Evolutionary conservation across 2,888 invertebrate genomes (phyloP).

Genomic region (Hemicrepidius hirtus): DNA sequence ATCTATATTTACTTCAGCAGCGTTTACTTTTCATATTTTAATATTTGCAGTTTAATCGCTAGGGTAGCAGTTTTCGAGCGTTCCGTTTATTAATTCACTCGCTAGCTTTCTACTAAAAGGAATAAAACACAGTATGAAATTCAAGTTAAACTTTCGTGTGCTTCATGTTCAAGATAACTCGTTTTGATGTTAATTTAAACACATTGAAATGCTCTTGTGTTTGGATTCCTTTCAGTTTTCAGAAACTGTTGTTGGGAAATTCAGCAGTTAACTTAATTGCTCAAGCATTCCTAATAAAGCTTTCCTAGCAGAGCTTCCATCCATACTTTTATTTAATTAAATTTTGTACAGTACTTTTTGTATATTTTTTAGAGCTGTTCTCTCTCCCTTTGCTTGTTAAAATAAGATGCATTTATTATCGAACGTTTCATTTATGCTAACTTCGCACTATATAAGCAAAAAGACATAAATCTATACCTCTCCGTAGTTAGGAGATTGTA

Average conservation of each 20-base stretch:
- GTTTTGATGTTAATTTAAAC: slow-evolving; percentile 37
- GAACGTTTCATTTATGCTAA: slow-evolving; percentile 44
- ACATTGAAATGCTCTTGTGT: slow-evolving; percentile 31
- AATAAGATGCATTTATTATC: slow-evolving; percentile 31
- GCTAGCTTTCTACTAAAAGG: slow-evolving; percentile 21
- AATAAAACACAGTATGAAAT: slow-evolving; percentile 29
- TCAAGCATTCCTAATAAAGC: slow-evolving; percentile 18
- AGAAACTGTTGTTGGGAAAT: slow-evolving; percentile 29
- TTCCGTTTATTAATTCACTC: slow-evolving; percentile 18
- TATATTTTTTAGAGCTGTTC: not conserved
- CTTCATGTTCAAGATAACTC: slow-evolving; percentile 34
- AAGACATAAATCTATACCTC: slow-evolving; percentile 53
- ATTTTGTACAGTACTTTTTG: not conserved
- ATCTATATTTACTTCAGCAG: slow-evolving; percentile 5
- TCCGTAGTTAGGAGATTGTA: slow-evolving; percentile 51
- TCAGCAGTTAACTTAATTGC: slow-evolving; percentile 37
- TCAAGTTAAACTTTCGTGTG: slow-evolving; percentile 32
- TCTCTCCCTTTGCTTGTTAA: not conserved
- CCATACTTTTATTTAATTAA: slow-evolving; percentile 7
- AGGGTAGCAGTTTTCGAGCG: slow-evolving; percentile 27
- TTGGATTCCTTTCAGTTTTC: slow-evolving; percentile 32
- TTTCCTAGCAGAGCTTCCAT: slow-evolving; percentile 1
- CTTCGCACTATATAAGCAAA: slow-evolving; percentile 48
- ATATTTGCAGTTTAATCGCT: slow-evolving; percentile 29
- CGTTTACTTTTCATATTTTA: slow-evolving; percentile 23